phyloP scores from a whole-genome alignment of 2,888 invertebrate genomes.

The Sicus ferrugineus region DNA sequence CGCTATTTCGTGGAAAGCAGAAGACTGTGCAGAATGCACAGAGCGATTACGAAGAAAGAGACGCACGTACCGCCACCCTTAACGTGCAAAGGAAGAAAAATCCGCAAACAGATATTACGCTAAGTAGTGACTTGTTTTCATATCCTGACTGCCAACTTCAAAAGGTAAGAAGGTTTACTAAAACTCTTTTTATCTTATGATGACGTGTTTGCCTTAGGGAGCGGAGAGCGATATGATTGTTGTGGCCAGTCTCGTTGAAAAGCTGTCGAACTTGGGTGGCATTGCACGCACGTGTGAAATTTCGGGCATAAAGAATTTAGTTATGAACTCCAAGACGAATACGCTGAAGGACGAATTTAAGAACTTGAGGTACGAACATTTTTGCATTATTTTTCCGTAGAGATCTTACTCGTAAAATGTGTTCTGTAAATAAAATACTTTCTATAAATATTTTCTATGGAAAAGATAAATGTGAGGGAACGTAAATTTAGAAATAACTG shows the following conservation, averaged over 20 bases:
- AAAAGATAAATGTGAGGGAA: too few species aligned
- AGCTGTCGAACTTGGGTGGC: slow-evolving; percentile 87
- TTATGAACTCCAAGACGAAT: slow-evolving; percentile 75
- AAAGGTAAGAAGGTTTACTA: slow-evolving; percentile 36
- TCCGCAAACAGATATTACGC: slow-evolving; percentile 68
- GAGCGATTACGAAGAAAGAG: not conserved
- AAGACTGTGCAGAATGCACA: not conserved
- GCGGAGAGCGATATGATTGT: slow-evolving; percentile 67
- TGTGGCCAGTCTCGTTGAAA: slow-evolving; percentile 85
- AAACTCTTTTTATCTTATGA: not conserved
- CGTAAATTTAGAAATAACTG: not conserved
- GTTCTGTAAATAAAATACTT: not conserved
- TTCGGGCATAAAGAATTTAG: slow-evolving; percentile 79
- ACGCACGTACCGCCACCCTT: slow-evolving; percentile 7
- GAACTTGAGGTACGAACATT: slow-evolving; percentile 69
- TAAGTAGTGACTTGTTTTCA: slow-evolving; percentile 45
- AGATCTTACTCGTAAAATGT: not conserved
- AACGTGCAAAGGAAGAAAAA: slow-evolving; percentile 82
- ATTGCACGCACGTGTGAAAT: slow-evolving; percentile 92
- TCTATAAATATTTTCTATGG: not conserved
- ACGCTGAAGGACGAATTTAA: slow-evolving; percentile 82
- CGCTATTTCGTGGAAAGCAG: slow-evolving; percentile 32
- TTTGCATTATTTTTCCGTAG: not conserved
- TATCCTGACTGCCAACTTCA: slow-evolving; percentile 28
- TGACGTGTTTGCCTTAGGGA: slow-evolving; percentile 35